phyloP scores from a whole-genome alignment of 1,140 invertebrate species.

The Drosophila miranda region DNA sequence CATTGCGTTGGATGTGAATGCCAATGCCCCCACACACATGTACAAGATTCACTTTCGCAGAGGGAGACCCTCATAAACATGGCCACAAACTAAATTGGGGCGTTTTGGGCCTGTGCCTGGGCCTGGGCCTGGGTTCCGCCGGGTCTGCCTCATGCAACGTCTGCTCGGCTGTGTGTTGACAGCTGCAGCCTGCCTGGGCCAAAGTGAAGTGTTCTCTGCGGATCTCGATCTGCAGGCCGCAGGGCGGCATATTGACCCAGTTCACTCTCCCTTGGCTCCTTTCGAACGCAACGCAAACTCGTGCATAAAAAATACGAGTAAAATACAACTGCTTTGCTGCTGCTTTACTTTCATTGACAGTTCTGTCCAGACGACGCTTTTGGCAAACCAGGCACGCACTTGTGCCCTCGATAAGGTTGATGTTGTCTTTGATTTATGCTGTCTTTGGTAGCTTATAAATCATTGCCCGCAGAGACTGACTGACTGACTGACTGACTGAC shows the following conservation, averaged over 20 bases:
- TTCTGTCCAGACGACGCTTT: slow-evolving; percentile 39
- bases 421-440: slow-evolving; percentile 66
- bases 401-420: slow-evolving; percentile 73
- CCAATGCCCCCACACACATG: slow-evolving; percentile 45
- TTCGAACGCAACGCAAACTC: slow-evolving; percentile 33
- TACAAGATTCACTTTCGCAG: slow-evolving; percentile 73
- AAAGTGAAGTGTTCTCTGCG: slow-evolving; percentile 45
- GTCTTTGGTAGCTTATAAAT: slow-evolving; percentile 62
- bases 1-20: slow-evolving; percentile 48
- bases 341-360: slow-evolving; percentile 78
- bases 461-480: slow-evolving; percentile 31
- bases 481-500: slow-evolving; percentile 48
- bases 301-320: too few relatives aligned
- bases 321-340: slow-evolving; percentile 55
- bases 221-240: slow-evolving; percentile 37
- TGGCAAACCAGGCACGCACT: slow-evolving; percentile 71
- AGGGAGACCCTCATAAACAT: slow-evolving; percentile 48
- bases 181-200: slow-evolving; percentile 10
- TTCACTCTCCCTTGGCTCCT: slow-evolving; percentile 52
- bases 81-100: slow-evolving; percentile 57
- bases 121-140: slow-evolving; percentile 16
- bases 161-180: slow-evolving; percentile 21
- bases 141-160: slow-evolving; percentile 44
- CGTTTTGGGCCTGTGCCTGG: slow-evolving; percentile 34
- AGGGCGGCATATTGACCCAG: slow-evolving; percentile 72